These are phyloP conservation scores for Diadumene lineata DNA, from an alignment of 92 coral and sea anemone genomes.

Conservation along the genomic window DNA sequence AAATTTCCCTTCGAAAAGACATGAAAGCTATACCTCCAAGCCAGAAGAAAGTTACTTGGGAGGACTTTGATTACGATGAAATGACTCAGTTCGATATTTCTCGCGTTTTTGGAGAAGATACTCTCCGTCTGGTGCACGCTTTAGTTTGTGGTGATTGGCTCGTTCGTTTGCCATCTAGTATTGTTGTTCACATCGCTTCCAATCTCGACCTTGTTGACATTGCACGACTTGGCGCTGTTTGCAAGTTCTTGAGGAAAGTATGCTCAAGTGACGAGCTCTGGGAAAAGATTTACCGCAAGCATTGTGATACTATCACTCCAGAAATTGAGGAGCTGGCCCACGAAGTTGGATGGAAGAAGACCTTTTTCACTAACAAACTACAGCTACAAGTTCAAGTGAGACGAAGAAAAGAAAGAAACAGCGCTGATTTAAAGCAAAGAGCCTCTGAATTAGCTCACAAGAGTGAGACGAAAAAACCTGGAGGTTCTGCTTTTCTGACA, in stretches of 20 bases:
- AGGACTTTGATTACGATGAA: slow-evolving; percentile 89
- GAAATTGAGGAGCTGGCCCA: slow-evolving; percentile 82
- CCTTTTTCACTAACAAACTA: slow-evolving; percentile 90
- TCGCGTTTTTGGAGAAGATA: slow-evolving; percentile 86
- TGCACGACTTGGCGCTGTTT: slow-evolving; percentile 83
- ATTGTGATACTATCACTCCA: slow-evolving; percentile 83
- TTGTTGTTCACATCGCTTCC: slow-evolving; percentile 75
- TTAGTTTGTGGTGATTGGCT: slow-evolving; percentile 97
- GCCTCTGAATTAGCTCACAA: slow-evolving; percentile 28
- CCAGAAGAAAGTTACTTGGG: slow-evolving; percentile 84
- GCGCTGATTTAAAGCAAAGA: slow-evolving; percentile 47
- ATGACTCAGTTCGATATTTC: slow-evolving; percentile 81
- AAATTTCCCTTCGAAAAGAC: slow-evolving; percentile 87
- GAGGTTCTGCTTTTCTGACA: slow-evolving; percentile 24
- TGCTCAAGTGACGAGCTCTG: slow-evolving; percentile 95
- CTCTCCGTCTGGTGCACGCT: slow-evolving; percentile 88
- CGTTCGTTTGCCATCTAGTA: slow-evolving; percentile 77
- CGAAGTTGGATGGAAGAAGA: slow-evolving; percentile 93
- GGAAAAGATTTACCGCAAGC: slow-evolving; percentile 82
- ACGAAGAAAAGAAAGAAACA: slow-evolving; percentile 72
- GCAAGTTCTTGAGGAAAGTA: slow-evolving; percentile 83
- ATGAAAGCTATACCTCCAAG: slow-evolving; percentile 94
- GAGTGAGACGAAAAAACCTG: slow-evolving; percentile 10
- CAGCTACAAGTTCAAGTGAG: slow-evolving; percentile 91
- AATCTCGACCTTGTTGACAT: slow-evolving; percentile 83